A percentile compares a stretch with the other conserved stretches of the same genome.
phyloP scores from a whole-genome alignment of 2,797 vertebrate genomes.

The Trachops cirrhosus region DNA sequence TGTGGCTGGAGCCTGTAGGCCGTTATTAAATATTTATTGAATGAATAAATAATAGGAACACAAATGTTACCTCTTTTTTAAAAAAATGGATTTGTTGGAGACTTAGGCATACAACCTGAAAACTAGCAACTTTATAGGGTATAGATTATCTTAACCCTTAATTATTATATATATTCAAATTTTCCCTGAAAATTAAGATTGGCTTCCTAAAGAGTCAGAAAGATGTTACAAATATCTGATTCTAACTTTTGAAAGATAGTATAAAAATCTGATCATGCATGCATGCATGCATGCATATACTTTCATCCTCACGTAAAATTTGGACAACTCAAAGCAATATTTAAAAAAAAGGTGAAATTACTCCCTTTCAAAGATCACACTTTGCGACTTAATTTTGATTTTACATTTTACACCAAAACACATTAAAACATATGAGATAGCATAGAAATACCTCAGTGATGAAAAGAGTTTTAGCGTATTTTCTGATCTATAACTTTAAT shows the following conservation, averaged over 20 bases:
- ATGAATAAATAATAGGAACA: not conserved
- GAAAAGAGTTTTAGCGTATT: not conserved
- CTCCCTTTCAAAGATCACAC: not conserved
- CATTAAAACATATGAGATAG: not conserved
- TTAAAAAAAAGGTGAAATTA: not conserved
- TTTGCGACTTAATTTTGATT: not conserved
- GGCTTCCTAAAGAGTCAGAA: not conserved
- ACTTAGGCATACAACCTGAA: not conserved
- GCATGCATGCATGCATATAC: not conserved
- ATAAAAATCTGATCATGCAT: not conserved
- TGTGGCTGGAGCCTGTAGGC: not conserved
- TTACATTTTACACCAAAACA: not conserved
- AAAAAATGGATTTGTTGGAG: not conserved
- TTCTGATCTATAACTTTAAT: not conserved
- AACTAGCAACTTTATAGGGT: not conserved
- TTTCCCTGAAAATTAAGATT: not conserved
- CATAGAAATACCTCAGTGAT: not conserved
- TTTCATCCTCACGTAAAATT: not conserved
- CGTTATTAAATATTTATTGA: slow-evolving; percentile 12
- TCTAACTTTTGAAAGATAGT: not conserved
- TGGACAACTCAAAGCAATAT: not conserved
- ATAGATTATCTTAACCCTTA: not conserved
- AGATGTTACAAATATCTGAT: not conserved
- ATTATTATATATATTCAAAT: slow-evolving; percentile 15
- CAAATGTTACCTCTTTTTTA: not conserved